phyloP scores from a whole-genome alignment of 1,140 invertebrate genomes.

The Trichonephila clavata region DNA sequence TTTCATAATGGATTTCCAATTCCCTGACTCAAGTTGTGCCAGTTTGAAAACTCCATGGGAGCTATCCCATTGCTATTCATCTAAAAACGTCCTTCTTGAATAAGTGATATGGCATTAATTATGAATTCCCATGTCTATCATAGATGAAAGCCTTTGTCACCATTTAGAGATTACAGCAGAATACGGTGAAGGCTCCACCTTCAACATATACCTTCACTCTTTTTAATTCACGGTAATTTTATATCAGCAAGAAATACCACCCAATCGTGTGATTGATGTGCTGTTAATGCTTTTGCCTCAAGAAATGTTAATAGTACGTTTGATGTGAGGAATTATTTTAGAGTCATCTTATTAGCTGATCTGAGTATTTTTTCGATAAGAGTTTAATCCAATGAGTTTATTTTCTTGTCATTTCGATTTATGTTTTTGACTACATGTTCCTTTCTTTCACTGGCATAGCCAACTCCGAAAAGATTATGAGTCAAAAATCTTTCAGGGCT shows the following conservation, averaged over 20 bases:
- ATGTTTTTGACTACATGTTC: too few relatives aligned
- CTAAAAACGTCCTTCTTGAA: slow-evolving; percentile 27
- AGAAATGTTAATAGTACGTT: too few relatives aligned
- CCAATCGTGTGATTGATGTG: slow-evolving; percentile 44
- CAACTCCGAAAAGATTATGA: too few relatives aligned
- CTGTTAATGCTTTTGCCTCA: neutral
- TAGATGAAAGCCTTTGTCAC: slow-evolving; percentile 54
- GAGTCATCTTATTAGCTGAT: too few relatives aligned
- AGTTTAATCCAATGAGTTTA: too few relatives aligned
- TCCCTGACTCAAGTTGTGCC: neutral
- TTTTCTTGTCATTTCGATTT: too few relatives aligned
- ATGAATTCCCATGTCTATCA: slow-evolving; percentile 18
- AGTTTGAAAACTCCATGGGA: neutral
- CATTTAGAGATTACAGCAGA: slow-evolving; percentile 20
- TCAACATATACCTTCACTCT: neutral
- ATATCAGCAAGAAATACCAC: slow-evolving; percentile 33
- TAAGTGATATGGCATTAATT: slow-evolving; percentile 31
- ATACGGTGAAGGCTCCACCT: neutral
- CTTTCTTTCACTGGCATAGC: too few relatives aligned
- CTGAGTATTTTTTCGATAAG: too few relatives aligned
- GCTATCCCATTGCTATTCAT: neutral
- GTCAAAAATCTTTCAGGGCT: too few relatives aligned
- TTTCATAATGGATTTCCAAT: neutral
- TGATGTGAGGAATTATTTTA: too few relatives aligned
- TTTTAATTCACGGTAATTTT: slow-evolving; percentile 52